Conservation (phyloP, 1,140 invertebrate genomes). For the Dendrolimus punctatus region DNA sequence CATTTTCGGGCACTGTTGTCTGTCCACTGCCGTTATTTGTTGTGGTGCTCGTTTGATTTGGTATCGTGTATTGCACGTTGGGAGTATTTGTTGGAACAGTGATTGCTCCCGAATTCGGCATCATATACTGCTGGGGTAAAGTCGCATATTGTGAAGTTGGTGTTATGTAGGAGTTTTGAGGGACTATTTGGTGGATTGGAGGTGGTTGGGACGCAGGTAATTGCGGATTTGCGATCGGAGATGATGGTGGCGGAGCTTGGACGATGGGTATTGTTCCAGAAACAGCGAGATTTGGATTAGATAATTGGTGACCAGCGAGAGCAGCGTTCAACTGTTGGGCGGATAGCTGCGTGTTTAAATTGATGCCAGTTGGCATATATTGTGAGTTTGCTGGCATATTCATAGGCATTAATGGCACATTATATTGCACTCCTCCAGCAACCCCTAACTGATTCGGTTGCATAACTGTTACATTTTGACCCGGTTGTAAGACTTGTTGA, state of each 20-base stretch:
- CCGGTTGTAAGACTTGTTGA: slow-evolving; percentile 51
- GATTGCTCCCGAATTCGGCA: slow-evolving; percentile 46
- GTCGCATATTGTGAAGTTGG: slow-evolving; percentile 48
- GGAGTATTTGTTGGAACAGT: slow-evolving; percentile 35
- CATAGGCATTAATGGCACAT: slow-evolving; percentile 59
- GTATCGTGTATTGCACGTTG: slow-evolving; percentile 49
- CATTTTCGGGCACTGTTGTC: slow-evolving; percentile 27
- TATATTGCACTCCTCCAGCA: slow-evolving; percentile 55
- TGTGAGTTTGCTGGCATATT: slow-evolving; percentile 53
- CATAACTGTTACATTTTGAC: slow-evolving; percentile 61
- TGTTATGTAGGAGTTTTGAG: slow-evolving; percentile 45
- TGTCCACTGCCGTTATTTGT: slow-evolving; percentile 43
- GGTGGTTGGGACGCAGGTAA: slow-evolving; percentile 35
- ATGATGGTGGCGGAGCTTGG: slow-evolving; percentile 42
- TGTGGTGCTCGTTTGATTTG: slow-evolving; percentile 30
- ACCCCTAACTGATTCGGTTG: slow-evolving; percentile 55
- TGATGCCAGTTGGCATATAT: slow-evolving; percentile 54
- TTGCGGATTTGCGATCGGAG: slow-evolving; percentile 41
- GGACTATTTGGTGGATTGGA: slow-evolving; percentile 46
- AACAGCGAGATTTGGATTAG: slow-evolving; percentile 31
- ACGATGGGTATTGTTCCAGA: slow-evolving; percentile 58
- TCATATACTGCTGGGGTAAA: slow-evolving; percentile 53
- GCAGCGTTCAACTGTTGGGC: slow-evolving; percentile 60
- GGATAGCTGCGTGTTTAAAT: slow-evolving; percentile 53
- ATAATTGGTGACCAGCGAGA: slow-evolving; percentile 43